Conservation (phyloP, 30 jellyfish, hydroid and myxozoan species). For the Aurelia coerulea region DNA sequence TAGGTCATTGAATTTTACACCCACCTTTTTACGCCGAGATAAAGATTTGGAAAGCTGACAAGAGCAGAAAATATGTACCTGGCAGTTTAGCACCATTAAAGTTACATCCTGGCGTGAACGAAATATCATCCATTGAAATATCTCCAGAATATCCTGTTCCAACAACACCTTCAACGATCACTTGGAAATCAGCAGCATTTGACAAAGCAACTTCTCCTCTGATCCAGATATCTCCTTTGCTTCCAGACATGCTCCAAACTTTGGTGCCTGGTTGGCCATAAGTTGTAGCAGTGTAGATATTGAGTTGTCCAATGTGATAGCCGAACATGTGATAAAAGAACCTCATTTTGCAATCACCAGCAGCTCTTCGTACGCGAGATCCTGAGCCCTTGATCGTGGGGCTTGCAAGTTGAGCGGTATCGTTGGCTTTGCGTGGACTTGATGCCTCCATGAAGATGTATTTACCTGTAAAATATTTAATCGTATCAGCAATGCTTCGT, state of each 20-base stretch:
- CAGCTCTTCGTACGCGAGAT: constrained; percentile 68
- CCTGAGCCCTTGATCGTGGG: constrained; percentile 90
- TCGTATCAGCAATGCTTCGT: background rate
- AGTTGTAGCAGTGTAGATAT: constrained; percentile 89
- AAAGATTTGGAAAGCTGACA: too few species aligned
- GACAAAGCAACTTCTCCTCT: constrained; percentile 75
- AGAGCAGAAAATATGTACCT: constrained; percentile 44
- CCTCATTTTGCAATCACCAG: constrained; percentile 78
- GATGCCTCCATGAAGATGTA: constrained; percentile 95
- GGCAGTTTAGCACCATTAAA: constrained; percentile 91
- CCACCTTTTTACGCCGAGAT: too few species aligned
- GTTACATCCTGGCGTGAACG: constrained; percentile 88
- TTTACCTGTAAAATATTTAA: constrained; percentile 66
- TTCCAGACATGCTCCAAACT: constrained; percentile 76
- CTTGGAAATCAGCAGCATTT: constrained; percentile 90
- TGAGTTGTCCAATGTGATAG: constrained; percentile 74
- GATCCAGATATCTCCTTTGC: constrained; percentile 85
- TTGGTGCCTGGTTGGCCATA: constrained; percentile 83
- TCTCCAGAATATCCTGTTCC: constrained; percentile 94
- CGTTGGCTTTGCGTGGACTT: constrained; percentile 82
- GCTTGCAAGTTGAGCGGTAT: constrained; percentile 88
- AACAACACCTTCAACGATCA: constrained; percentile 81
- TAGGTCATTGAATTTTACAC: too few species aligned
- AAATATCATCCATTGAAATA: constrained; percentile 89
- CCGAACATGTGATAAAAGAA: constrained; percentile 99